Percentiles rank a stretch among this genome's conserved stretches.
Evolutionary conservation across 1,140 invertebrate species (phyloP).

Genomic region (Vanessa tameamea): DNA sequence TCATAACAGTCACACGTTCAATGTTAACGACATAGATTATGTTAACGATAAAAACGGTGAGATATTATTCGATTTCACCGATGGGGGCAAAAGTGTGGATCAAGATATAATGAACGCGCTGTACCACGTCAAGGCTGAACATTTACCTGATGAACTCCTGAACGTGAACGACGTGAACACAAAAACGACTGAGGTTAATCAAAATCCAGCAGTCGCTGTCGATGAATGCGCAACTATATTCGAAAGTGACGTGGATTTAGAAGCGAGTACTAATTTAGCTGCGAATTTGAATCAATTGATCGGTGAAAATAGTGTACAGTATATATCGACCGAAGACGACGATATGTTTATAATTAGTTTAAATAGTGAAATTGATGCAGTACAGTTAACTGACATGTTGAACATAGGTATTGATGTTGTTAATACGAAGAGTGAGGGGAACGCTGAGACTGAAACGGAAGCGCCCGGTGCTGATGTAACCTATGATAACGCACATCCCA

Average conservation of each 20-base stretch:
- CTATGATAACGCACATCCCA: not conserved
- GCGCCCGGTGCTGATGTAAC: slow-evolving; percentile 27
- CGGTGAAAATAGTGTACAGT: slow-evolving; percentile 73
- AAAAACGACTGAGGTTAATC: slow-evolving; percentile 40
- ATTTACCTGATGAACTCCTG: slow-evolving; percentile 63
- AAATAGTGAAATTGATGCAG: slow-evolving; percentile 74
- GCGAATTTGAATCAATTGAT: slow-evolving; percentile 76
- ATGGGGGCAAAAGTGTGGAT: slow-evolving; percentile 56
- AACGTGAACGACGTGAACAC: slow-evolving; percentile 50
- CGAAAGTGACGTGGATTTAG: slow-evolving; percentile 74
- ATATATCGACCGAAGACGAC: slow-evolving; percentile 75
- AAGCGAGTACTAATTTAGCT: slow-evolving; percentile 70
- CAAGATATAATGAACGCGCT: slow-evolving; percentile 70
- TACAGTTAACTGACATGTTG: slow-evolving; percentile 69
- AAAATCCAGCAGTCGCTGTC: slow-evolving; percentile 48
- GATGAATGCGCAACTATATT: slow-evolving; percentile 74
- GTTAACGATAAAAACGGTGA: slow-evolving; percentile 55
- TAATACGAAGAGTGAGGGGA: slow-evolving; percentile 29
- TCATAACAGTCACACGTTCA: slow-evolving; percentile 65
- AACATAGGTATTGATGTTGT: slow-evolving; percentile 59
- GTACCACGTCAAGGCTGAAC: slow-evolving; percentile 57
- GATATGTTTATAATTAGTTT: slow-evolving; percentile 78
- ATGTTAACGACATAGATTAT: slow-evolving; percentile 63
- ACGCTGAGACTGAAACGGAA: slow-evolving; percentile 3
- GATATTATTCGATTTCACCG: slow-evolving; percentile 64